These are phyloP conservation scores for Dasypolia templi DNA, from an alignment of 2,888 invertebrate genomes.

Conservation along the genomic window DNA sequence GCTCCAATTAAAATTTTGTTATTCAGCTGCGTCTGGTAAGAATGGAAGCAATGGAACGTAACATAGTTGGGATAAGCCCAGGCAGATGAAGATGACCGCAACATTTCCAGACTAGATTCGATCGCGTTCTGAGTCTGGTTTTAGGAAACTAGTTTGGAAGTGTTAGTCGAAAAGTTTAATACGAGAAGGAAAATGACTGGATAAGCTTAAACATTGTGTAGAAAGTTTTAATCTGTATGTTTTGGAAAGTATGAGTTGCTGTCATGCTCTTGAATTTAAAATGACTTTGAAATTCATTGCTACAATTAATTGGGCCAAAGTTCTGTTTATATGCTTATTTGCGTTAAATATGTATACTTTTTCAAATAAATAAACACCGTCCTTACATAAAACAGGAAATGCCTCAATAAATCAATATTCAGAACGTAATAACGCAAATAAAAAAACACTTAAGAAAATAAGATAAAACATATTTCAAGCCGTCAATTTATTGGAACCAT, in stretches of 20 bases:
- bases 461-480: constrained; percentile 58
- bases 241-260: not conserved
- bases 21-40: no score
- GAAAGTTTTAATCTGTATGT: not conserved
- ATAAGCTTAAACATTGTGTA: not conserved
- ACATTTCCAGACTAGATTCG: no score
- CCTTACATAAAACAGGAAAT: constrained; percentile 52
- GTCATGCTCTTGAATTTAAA: not conserved
- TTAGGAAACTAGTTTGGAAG: not conserved
- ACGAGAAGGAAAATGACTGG: no score
- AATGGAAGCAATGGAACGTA: no score
- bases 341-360: constrained; percentile 2
- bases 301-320: not conserved
- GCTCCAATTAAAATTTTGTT: no score
- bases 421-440: constrained; percentile 60
- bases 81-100: no score
- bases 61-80: no score
- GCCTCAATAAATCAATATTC: constrained; percentile 65
- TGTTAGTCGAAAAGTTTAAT: not conserved
- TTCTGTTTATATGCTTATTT: not conserved
- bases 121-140: not conserved
- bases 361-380: constrained; percentile 29
- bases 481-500: constrained; percentile 62
- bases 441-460: constrained; percentile 63
- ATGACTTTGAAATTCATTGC: not conserved